Base-by-base conservation (phyloP, 1,140 invertebrate species). In the Rhyacophila brunnea region DNA sequence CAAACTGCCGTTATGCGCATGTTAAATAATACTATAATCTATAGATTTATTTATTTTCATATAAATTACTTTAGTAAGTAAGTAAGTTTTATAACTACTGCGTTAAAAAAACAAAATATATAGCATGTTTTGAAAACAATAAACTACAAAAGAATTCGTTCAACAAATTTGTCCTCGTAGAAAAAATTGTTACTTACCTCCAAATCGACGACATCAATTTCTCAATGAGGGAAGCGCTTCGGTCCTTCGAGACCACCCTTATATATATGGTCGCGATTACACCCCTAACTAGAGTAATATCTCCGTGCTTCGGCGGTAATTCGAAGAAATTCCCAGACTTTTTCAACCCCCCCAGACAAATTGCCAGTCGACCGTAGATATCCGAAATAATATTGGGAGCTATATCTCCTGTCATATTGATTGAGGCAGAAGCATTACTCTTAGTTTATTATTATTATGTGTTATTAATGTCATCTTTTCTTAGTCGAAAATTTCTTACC, bases 261-360 rank as follows among this genome's bases (percentile, higher is more conserved):
- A 42, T 52, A 52, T 52, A 43, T 42, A 52, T 52, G 11, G 50
- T 19, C n/a, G 36, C 40, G 50, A 52, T 52, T 52, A 52, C 23
- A 43, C 19, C 23, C 36, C 36, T 28, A 32, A 43, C 50, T 23
- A 10, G 13, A 14, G 50, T 36, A 43, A 43, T 52, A 52, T 52
- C 23, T 52, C 40, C 18, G 15, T 15, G 28, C 19, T 52, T 20
- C 1, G 48, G 28, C 2, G 28, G 38, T 52, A 52, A 52, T 52
- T 52, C 42, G 23, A 38, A 52, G 50, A 43, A 52, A 52, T 52
- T 43, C 50, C 50, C 36, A 43, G 34, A 43, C 20, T 52, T 52
- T 49, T 52, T 40, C 15, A 13, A 13, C 15, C 38, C 5, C 11
- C n/a, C 38, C 15, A 15, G 38, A 40, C 23, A 28, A 40, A 13